Conservation (phyloP, 2,113 vertebrate genomes). For the Pomatorhinus ruficollis region DNA sequence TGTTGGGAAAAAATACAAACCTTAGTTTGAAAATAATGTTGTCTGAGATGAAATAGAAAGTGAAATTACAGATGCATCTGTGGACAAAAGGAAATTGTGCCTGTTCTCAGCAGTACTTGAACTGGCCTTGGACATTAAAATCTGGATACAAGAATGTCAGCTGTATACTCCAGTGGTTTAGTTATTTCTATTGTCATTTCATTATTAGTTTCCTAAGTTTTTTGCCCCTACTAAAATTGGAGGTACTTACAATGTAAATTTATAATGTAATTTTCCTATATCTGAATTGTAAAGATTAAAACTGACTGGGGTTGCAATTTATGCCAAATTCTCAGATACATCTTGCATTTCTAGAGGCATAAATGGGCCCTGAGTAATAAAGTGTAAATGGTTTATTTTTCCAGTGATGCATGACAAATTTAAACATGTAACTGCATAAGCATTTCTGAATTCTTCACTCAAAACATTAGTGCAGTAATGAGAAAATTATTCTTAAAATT, state of each 20-base stretch:
- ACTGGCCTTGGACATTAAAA: neutral
- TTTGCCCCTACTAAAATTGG: neutral
- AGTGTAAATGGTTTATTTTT: conserved; percentile 19
- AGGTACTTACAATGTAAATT: neutral
- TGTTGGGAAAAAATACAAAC: neutral
- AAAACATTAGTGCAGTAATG: neutral
- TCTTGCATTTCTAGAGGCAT: neutral
- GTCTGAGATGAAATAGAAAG: neutral
- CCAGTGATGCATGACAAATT: neutral
- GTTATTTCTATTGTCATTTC: neutral
- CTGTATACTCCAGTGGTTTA: neutral
- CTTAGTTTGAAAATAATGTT: neutral
- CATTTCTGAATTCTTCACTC: neutral
- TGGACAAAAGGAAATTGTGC: neutral
- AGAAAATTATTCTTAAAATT: neutral
- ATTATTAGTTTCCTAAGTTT: neutral
- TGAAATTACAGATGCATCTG: neutral
- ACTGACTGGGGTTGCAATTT: neutral
- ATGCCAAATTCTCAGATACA: neutral
- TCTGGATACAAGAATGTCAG: neutral
- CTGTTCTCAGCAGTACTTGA: neutral
- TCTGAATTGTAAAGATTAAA: neutral
- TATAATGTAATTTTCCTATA: neutral
- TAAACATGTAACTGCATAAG: neutral
- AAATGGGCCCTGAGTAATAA: neutral